phyloP scores from a whole-genome alignment of 2,888 invertebrate species.

The Helicoverpa assulta region DNA sequence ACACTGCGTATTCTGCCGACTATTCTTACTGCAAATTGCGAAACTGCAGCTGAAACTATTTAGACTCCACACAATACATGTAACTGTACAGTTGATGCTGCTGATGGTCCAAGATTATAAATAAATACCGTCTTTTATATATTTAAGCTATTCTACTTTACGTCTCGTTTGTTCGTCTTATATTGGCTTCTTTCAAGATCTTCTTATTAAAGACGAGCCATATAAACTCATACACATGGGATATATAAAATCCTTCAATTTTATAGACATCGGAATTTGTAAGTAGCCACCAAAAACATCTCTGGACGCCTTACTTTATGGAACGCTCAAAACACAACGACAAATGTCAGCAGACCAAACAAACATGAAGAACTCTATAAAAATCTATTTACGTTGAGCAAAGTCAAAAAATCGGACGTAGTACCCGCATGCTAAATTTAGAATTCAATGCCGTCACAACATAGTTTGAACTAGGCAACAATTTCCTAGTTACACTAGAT shows the following conservation, averaged over 20 bases:
- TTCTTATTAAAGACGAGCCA: too few species aligned
- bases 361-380: constrained; percentile 9
- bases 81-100: neutral
- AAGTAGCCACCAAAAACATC: neutral
- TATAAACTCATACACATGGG: too few species aligned
- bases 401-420: constrained; percentile 31
- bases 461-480: constrained; percentile 28
- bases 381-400: constrained; percentile 24
- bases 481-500: constrained; percentile 22
- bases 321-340: constrained; percentile 4
- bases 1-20: constrained; percentile 31
- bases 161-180: neutral
- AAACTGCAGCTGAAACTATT: constrained; percentile 44
- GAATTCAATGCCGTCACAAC: constrained; percentile 38
- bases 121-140: neutral
- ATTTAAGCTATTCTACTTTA: neutral
- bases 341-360: constrained; percentile 1
- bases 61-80: neutral
- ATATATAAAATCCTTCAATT: too few species aligned
- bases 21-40: constrained; percentile 55
- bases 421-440: constrained; percentile 47
- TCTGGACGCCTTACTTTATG: neutral
- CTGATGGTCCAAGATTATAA: constrained; percentile 4
- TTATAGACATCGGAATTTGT: too few species aligned
- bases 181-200: neutral